A percentile compares a stretch with the other conserved stretches of the same genome.
Conservation (phyloP, 64 coral and sea anemone species). For the Montipora efflorescens region DNA sequence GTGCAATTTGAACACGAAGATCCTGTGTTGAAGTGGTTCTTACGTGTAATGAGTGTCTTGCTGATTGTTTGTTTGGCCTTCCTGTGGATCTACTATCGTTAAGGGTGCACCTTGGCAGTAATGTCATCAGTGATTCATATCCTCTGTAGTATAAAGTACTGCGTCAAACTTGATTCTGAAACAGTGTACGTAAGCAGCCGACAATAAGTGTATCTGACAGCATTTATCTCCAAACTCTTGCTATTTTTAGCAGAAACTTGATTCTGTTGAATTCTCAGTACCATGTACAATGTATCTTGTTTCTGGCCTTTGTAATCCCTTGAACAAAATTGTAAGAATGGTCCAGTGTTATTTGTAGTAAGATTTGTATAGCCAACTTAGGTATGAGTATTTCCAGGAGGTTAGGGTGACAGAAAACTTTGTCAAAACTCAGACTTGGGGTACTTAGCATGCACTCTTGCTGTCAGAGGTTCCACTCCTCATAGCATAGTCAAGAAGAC, state of each 20-base stretch:
- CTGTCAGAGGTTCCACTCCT: too few relatives aligned
- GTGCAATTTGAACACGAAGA: slow-evolving; percentile 66
- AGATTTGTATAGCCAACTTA: not conserved
- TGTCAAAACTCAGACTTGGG: too few relatives aligned
- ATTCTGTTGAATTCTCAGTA: not conserved
- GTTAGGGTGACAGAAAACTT: too few relatives aligned
- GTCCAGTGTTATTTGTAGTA: not conserved
- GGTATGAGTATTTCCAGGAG: not conserved
- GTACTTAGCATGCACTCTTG: too few relatives aligned
- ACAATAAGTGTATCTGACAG: not conserved
- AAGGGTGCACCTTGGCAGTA: not conserved
- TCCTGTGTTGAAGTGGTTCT: slow-evolving; percentile 65
- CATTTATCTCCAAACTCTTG: not conserved
- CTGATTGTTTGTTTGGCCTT: slow-evolving; percentile 65
- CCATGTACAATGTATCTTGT: not conserved
- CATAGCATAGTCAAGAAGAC: too few relatives aligned
- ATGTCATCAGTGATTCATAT: not conserved
- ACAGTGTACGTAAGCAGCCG: too few relatives aligned
- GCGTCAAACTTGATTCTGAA: not conserved
- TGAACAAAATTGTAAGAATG: not conserved
- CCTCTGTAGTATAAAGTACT: not conserved
- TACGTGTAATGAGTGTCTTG: slow-evolving; percentile 47
- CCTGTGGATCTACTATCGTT: slow-evolving; percentile 85
- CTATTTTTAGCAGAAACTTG: not conserved
- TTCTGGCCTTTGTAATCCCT: not conserved